Conservation (phyloP, 92 coral and sea anemone genomes). For the Actinostola sp. region DNA sequence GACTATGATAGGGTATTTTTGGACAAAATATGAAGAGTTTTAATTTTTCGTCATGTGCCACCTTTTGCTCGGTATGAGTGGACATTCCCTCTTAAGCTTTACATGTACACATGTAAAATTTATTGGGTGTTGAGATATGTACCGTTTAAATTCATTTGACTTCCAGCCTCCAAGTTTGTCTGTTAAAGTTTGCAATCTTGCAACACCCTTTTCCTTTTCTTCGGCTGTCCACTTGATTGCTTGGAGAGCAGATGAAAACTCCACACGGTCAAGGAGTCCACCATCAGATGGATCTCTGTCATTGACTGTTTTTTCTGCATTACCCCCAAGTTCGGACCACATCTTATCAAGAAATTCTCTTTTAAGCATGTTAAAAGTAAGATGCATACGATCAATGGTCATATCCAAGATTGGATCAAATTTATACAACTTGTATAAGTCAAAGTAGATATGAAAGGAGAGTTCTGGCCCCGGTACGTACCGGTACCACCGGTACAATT, state of each 20-base stretch:
- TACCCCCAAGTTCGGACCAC: conserved; percentile 61
- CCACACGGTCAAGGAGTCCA: conserved; percentile 51
- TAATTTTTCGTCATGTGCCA: too few species aligned
- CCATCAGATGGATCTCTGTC: conserved; percentile 57
- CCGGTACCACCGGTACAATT: too few species aligned
- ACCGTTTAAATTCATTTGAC: conserved; percentile 67
- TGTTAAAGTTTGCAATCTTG: conserved; percentile 45
- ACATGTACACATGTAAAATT: too few species aligned
- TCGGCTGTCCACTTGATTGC: conserved; percentile 59
- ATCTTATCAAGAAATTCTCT: conserved; percentile 59
- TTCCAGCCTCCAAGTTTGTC: conserved; percentile 80
- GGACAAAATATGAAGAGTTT: too few species aligned
- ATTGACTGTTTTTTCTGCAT: conserved; percentile 21
- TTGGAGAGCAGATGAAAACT: conserved; percentile 21
- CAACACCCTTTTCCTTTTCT: conserved; percentile 68
- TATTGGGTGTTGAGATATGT: too few species aligned
- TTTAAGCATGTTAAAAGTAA: conserved; percentile 51
- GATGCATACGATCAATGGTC: conserved; percentile 66
- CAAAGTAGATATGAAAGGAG: too few species aligned
- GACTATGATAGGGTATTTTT: too few species aligned
- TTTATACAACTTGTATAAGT: conserved; percentile 36
- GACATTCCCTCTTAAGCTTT: too few species aligned
- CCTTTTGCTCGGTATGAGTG: too few species aligned
- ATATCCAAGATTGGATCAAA: conserved; percentile 64
- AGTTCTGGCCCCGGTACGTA: too few species aligned